Percentiles rank a stretch among this genome's conserved stretches.
These are phyloP conservation scores for Glaucidium brasilianum DNA, from an alignment of 2,113 vertebrate genomes.

Conservation along the genomic window DNA sequence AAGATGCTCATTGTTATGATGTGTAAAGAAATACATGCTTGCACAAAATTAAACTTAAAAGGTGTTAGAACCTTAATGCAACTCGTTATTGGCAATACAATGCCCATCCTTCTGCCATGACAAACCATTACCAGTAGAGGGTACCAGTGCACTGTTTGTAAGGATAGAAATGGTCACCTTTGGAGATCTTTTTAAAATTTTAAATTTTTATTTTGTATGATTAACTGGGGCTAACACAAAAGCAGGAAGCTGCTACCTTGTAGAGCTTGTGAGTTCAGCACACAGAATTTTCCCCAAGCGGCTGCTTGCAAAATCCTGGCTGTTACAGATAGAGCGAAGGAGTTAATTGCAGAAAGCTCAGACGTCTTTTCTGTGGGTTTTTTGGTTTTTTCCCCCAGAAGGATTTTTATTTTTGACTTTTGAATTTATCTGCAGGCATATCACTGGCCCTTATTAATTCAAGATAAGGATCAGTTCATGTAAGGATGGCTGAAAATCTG, in stretches of 20 bases:
- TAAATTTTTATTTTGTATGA: neutral
- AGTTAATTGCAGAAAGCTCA: neutral
- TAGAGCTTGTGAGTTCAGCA: neutral
- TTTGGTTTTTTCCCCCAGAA: fast-evolving
- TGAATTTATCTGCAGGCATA: neutral
- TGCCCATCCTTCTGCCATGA: neutral
- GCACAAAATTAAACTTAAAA: fast-evolving
- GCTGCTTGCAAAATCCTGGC: neutral
- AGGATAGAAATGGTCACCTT: neutral
- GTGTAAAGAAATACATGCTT: fast-evolving
- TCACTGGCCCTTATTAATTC: neutral
- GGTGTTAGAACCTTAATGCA: neutral
- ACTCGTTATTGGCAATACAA: fast-evolving
- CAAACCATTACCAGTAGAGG: conserved; percentile 10
- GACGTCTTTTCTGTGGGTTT: too few species aligned
- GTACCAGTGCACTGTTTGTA: neutral
- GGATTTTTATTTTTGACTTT: neutral
- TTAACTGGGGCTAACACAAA: neutral
- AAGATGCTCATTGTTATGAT: fast-evolving
- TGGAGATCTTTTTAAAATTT: neutral
- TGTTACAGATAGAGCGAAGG: fast-evolving
- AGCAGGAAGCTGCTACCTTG: neutral
- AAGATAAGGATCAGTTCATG: too few species aligned
- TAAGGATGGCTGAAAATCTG: neutral
- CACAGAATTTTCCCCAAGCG: neutral